Conservation (phyloP, 2,797 vertebrate genomes). For the Tragopan temminckii region DNA sequence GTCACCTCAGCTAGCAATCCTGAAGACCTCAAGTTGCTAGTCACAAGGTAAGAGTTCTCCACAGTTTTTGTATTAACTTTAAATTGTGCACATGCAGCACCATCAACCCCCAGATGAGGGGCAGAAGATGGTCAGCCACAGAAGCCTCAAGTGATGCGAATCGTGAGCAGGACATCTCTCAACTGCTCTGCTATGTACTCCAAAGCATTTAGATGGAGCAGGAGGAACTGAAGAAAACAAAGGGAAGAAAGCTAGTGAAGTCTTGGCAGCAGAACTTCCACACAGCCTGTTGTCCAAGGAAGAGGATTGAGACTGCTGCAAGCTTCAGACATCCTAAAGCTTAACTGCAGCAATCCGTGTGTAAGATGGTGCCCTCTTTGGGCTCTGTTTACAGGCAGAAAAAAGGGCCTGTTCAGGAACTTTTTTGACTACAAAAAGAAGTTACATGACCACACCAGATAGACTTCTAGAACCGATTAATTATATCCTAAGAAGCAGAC, state of each 20-base stretch:
- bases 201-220: no score
- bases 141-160: accelerated
- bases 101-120: background rate
- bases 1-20: background rate
- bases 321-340: background rate
- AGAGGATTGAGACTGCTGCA: background rate
- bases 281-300: accelerated
- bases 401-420: background rate
- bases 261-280: background rate
- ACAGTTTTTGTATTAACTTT: background rate
- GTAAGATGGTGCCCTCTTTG: background rate
- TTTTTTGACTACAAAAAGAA: background rate
- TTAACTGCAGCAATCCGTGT: background rate
- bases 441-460: background rate
- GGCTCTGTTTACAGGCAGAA: background rate
- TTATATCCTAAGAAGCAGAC: background rate
- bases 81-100: accelerated
- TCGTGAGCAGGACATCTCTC: background rate
- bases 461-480: background rate
- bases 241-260: background rate
- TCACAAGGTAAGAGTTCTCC: background rate
- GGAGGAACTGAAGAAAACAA: background rate
- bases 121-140: background rate
- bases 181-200: background rate
- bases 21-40: accelerated